Evolutionary conservation across 2,797 vertebrate genomes (phyloP).

Genomic region (Sebastes cheni): DNA sequence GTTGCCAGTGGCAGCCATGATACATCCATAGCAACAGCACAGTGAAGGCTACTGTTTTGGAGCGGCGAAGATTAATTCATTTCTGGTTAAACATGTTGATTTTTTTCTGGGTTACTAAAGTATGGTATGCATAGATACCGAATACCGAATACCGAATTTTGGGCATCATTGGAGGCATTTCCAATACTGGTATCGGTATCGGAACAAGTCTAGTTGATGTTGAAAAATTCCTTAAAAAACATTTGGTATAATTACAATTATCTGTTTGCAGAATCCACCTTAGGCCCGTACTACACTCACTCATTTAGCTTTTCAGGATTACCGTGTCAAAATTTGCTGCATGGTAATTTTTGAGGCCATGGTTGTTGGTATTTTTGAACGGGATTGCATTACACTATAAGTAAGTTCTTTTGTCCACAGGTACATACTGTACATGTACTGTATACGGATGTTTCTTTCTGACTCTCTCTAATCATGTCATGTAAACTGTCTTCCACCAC

Average conservation of each 20-base stretch:
- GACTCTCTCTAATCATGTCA: background rate
- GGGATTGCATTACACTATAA: background rate
- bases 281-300: background rate
- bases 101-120: too few species aligned
- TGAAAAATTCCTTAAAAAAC: background rate
- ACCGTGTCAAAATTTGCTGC: background rate
- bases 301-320: background rate
- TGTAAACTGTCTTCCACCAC: background rate
- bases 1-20: too few species aligned
- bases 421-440: too few species aligned
- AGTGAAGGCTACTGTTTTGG: too few species aligned
- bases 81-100: too few species aligned
- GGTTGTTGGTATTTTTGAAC: background rate
- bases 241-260: background rate
- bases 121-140: background rate
- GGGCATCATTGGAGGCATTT: too few species aligned
- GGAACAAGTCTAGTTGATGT: too few species aligned
- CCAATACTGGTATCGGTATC: too few species aligned
- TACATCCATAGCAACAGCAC: too few species aligned
- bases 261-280: background rate
- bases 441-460: background rate
- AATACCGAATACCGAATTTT: too few species aligned
- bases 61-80: too few species aligned
- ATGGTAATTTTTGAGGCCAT: background rate
- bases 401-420: background rate